These are phyloP conservation scores for Colletes collaris DNA, from an alignment of 2,888 invertebrate genomes.

Conservation along the genomic window DNA sequence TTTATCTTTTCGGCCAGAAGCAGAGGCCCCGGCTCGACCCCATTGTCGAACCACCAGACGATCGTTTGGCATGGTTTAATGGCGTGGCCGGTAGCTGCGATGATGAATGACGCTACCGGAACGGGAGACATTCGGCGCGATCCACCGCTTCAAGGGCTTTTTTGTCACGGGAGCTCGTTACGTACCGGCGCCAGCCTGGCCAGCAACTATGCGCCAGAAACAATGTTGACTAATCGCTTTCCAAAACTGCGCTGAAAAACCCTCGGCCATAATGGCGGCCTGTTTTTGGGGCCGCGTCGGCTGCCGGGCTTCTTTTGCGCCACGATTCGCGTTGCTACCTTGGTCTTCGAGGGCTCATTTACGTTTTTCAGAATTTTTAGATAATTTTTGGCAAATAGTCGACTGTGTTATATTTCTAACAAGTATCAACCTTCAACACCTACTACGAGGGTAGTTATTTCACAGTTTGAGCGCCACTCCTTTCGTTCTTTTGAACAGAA, in stretches of 20 bases:
- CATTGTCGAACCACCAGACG: constrained; percentile 51
- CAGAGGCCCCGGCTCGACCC: constrained; percentile 18
- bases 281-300: constrained; percentile 65
- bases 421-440: no score
- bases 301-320: constrained; percentile 51
- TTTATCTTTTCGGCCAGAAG: background rate
- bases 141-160: constrained; percentile 64
- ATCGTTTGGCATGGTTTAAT: constrained; percentile 60
- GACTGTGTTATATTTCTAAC: no score
- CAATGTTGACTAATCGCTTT: constrained; percentile 75
- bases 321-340: constrained; percentile 14
- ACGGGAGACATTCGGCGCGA: constrained; percentile 65
- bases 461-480: no score
- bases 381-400: no score
- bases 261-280: constrained; percentile 51
- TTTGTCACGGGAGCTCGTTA: constrained; percentile 72
- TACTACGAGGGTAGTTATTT: no score
- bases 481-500: no score
- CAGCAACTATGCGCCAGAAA: constrained; percentile 67
- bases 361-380: no score
- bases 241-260: constrained; percentile 66
- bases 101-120: constrained; percentile 70
- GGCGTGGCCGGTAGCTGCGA: constrained; percentile 56
- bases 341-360: background rate
- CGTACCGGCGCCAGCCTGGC: constrained; percentile 74